phyloP scores from a whole-genome alignment of 2,888 invertebrate genomes.

The Sarcophaga subvicina region DNA sequence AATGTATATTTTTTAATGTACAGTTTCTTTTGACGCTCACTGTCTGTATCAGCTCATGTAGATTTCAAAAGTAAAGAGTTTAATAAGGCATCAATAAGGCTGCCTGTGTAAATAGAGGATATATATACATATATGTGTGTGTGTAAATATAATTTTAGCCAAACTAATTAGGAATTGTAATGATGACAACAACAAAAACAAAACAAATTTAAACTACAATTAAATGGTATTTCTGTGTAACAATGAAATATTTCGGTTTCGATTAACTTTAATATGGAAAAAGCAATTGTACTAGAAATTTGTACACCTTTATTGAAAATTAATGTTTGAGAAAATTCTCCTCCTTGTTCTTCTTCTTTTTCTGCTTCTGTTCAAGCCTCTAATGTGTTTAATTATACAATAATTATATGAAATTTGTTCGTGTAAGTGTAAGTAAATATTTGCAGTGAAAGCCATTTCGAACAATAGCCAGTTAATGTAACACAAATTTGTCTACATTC shows the following conservation, averaged over 20 bases:
- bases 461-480: not conserved
- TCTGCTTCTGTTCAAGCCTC: constrained; percentile 19
- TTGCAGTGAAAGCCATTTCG: not conserved
- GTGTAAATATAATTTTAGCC: constrained; percentile 43
- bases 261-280: constrained; percentile 17
- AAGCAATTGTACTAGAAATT: constrained; percentile 7
- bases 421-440: not conserved
- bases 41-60: not conserved
- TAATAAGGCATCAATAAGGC: too few species aligned
- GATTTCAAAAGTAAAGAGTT: not conserved
- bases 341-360: constrained; percentile 10
- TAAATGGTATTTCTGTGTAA: not conserved
- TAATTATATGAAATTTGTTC: constrained; percentile 34
- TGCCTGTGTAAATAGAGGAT: not conserved
- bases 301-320: constrained; percentile 2
- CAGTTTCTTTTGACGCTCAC: too few species aligned
- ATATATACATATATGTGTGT: not conserved
- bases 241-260: constrained; percentile 13
- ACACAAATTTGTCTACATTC: not conserved
- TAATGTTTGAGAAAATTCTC: constrained; percentile 22
- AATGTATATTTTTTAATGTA: too few species aligned
- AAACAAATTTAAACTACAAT: constrained; percentile 24
- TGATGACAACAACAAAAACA: not conserved
- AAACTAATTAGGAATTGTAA: constrained; percentile 52
- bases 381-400: constrained; percentile 43